phyloP scores from a whole-genome alignment of 2,797 vertebrate genomes.

The Xiphophorus birchmanni region DNA sequence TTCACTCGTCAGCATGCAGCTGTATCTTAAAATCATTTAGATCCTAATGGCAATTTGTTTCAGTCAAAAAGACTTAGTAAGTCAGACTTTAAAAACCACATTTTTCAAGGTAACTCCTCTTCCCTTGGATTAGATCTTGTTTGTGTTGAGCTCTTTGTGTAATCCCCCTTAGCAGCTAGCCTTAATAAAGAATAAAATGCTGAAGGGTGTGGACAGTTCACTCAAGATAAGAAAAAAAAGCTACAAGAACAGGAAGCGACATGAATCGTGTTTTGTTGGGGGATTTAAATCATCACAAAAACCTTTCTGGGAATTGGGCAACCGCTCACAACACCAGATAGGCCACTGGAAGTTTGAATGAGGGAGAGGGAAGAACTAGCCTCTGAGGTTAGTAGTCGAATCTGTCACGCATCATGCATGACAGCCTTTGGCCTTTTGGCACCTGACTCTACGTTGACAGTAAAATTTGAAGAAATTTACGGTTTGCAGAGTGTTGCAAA shows the following conservation, averaged over 20 bases:
- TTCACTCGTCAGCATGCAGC: neutral
- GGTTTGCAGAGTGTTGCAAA: neutral
- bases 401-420: slow-evolving; percentile 3
- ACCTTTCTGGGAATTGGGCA: slow-evolving; percentile 36
- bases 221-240: slow-evolving; percentile 34
- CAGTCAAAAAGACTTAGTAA: neutral
- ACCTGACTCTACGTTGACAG: slow-evolving; percentile 21
- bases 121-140: slow-evolving; percentile 61
- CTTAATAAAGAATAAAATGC: slow-evolving; percentile 49
- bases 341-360: slow-evolving; percentile 16
- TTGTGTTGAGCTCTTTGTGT: slow-evolving; percentile 58
- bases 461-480: neutral
- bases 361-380: neutral
- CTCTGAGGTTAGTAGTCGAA: slow-evolving; percentile 15
- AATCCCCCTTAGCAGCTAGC: slow-evolving; percentile 65
- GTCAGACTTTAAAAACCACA: slow-evolving; percentile 27
- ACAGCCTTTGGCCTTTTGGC: slow-evolving; percentile 5
- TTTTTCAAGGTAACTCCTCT: slow-evolving; percentile 50
- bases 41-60: neutral
- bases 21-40: neutral
- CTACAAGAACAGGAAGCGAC: slow-evolving; percentile 38
- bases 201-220: slow-evolving; percentile 48
- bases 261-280: slow-evolving; percentile 37
- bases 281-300: slow-evolving; percentile 37
- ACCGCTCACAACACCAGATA: slow-evolving; percentile 7